Conservation (phyloP, 1,140 invertebrate genomes). For the Zaprionus africanus region DNA sequence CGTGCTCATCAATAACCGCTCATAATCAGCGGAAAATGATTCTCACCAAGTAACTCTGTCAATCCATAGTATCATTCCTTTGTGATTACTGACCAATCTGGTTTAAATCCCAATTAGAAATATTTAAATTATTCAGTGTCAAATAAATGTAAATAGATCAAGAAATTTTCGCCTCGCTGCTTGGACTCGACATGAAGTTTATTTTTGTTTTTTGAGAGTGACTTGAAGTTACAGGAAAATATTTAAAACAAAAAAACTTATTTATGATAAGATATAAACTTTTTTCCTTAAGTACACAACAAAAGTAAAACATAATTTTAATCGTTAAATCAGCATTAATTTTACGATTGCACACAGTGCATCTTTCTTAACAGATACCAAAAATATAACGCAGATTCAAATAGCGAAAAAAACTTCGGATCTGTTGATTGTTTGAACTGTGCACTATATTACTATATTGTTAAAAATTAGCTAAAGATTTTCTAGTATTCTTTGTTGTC, state of each 20-base stretch:
- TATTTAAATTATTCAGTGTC: neutral
- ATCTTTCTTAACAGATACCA: neutral
- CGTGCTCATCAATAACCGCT: neutral
- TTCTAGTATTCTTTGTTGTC: conserved; percentile 46
- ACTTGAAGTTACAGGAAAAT: conserved; percentile 70
- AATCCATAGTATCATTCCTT: neutral
- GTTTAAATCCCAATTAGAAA: conserved; percentile 28
- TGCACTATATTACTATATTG: conserved; percentile 21
- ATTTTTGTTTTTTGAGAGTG: conserved; percentile 58
- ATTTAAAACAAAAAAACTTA: conserved; percentile 48
- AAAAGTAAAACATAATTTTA: conserved; percentile 48
- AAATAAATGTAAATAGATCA: neutral
- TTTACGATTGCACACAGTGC: conserved; percentile 24
- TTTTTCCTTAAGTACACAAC: conserved; percentile 60
- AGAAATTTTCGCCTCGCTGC: neutral
- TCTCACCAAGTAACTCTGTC: neutral
- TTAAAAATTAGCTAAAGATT: conserved; percentile 63
- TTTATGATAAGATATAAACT: conserved; percentile 46
- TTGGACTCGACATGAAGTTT: conserved; percentile 63
- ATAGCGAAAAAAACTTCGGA: neutral
- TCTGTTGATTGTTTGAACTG: conserved; percentile 24
- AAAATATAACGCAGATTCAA: neutral
- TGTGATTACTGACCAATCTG: conserved; percentile 53
- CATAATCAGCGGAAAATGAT: neutral
- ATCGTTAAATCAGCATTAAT: conserved; percentile 23